A percentile compares a stretch with the other conserved stretches of the same genome.
Evolutionary conservation across 2,113 vertebrate genomes (phyloP).

Genomic region (Sinocyclocheilus anophthalmus): DNA sequence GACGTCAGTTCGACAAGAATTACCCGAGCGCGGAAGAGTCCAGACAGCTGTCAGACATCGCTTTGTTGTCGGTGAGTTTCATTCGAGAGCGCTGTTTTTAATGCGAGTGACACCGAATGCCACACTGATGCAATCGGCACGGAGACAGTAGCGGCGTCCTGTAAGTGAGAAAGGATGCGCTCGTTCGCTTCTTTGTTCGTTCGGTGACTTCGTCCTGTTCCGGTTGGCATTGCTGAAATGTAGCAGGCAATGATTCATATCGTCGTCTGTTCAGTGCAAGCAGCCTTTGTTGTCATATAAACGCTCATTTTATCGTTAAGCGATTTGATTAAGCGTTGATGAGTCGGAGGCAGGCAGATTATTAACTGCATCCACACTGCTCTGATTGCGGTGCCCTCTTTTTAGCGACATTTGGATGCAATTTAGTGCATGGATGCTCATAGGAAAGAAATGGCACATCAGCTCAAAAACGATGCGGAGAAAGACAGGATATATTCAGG

Average conservation of each 20-base stretch:
- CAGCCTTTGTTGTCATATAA: not conserved
- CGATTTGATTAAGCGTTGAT: not conserved
- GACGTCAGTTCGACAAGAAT: slow-evolving; percentile 26
- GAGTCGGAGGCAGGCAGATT: not conserved
- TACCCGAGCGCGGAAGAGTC: not conserved
- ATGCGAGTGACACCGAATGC: not conserved
- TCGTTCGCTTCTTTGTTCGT: slow-evolving; percentile 29
- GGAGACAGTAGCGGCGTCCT: no score
- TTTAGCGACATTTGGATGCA: not conserved
- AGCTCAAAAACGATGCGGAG: slow-evolving; percentile 15
- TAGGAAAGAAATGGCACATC: not conserved
- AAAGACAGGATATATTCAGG: not conserved
- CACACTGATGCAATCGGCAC: slow-evolving; percentile 6
- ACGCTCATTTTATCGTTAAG: not conserved
- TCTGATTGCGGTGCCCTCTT: not conserved
- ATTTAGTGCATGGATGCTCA: not conserved
- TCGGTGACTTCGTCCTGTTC: slow-evolving; percentile 23
- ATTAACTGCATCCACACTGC: not conserved
- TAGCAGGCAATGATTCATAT: not conserved
- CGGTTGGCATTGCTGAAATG: slow-evolving; percentile 17
- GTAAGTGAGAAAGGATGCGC: not conserved
- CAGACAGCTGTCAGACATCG: slow-evolving; percentile 24
- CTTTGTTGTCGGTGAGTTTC: slow-evolving; percentile 32
- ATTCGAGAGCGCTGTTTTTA: not conserved
- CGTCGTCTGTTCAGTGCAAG: not conserved